phyloP scores from a whole-genome alignment of 1,140 invertebrate genomes.

The Philotrypesis tridentata region DNA sequence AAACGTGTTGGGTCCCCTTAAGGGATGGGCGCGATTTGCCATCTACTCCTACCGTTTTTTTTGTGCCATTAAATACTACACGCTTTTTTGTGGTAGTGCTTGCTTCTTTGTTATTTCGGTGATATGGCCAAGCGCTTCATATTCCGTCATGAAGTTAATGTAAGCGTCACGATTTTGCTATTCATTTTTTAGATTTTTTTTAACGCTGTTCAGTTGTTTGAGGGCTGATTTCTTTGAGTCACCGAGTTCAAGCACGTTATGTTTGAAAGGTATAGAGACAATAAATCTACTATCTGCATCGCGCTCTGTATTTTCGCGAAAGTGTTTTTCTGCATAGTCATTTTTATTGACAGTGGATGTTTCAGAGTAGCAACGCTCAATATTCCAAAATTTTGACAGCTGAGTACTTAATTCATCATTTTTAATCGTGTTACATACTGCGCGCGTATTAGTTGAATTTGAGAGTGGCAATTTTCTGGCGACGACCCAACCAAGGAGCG shows the following conservation, averaged over 20 bases:
- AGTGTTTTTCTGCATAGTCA: not conserved
- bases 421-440: no score
- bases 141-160: slow-evolving; percentile 57
- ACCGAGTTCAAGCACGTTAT: slow-evolving; percentile 53
- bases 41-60: no score
- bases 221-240: slow-evolving; percentile 19
- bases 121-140: slow-evolving; percentile 50
- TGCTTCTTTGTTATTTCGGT: no score
- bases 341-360: not conserved
- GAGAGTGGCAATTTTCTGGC: not conserved
- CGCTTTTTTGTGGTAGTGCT: slow-evolving; percentile 12
- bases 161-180: no score
- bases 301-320: slow-evolving; percentile 33
- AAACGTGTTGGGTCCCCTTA: no score
- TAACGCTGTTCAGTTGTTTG: slow-evolving; percentile 51
- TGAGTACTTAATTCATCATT: not conserved
- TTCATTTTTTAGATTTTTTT: slow-evolving; percentile 57
- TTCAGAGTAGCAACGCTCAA: not conserved
- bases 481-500: not conserved
- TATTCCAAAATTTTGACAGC: not conserved
- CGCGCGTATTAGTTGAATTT: no score
- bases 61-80: slow-evolving; percentile 6
- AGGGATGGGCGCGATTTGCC: no score
- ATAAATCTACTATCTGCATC: slow-evolving; percentile 57
- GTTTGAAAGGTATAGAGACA: slow-evolving; percentile 56